Conservation (phyloP, 2,113 vertebrate genomes). For the Raphicerus campestris region DNA sequence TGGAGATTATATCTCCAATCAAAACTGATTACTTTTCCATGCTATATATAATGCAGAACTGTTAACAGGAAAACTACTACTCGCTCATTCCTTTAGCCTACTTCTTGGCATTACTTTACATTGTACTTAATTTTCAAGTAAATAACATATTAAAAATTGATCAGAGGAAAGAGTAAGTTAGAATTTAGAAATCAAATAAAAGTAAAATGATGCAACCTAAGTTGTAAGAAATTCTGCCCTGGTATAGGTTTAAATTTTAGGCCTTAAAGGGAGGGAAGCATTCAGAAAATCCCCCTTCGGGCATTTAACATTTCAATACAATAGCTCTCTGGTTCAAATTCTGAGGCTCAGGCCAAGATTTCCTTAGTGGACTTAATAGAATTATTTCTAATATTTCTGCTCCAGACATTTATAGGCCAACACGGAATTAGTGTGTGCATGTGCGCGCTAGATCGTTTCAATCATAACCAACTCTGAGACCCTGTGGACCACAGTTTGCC, state of each 20-base stretch:
- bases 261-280: not conserved
- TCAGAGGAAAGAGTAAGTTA: constrained; percentile 32
- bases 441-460: accelerated
- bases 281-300: not conserved
- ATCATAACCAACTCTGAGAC: not conserved
- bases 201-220: not conserved
- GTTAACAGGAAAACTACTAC: constrained; percentile 40
- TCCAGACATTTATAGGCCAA: not conserved
- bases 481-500: not conserved
- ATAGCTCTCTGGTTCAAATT: not conserved
- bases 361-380: not conserved
- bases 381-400: not conserved
- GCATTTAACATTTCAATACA: not conserved
- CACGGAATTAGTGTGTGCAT: not conserved
- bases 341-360: not conserved
- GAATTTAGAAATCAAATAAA: constrained; percentile 42
- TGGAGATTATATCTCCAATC: constrained; percentile 53
- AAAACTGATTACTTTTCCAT: constrained; percentile 62
- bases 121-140: constrained; percentile 66
- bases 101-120: constrained; percentile 40
- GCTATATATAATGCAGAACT: constrained; percentile 20
- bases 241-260: not conserved
- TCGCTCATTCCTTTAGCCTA: constrained; percentile 37
- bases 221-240: not conserved
- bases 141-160: constrained; percentile 69